Base-by-base conservation (phyloP, 1,140 invertebrate species). In the Pseudoatta argentina region DNA sequence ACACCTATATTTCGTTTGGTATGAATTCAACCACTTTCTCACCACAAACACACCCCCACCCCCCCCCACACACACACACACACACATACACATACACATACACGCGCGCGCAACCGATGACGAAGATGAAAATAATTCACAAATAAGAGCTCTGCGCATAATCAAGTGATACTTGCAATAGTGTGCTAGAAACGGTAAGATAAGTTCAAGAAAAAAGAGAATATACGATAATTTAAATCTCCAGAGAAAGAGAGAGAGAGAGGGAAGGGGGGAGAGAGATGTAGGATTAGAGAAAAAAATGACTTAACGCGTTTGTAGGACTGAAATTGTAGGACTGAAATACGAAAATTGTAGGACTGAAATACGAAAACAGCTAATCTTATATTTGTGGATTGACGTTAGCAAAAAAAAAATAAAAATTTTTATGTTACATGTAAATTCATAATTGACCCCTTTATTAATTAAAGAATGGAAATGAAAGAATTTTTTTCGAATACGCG, bases 1-100 rank as follows among this genome's bases (percentile, higher is more conserved):
- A 44, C 57, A 21, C 39, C 79, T 83, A 24, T 73, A 83, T 75
- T 73, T 83, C 27, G 69, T 61, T 73, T 53, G 53, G 7, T 57
- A 83, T n/a, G 14, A 59, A 39, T 61, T 44, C 27, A 55, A 79
- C 63, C n/a, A 24, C 44, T 61, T 73, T n/a, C n/a, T 34, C n/a
- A 63, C 51, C 69, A 24, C 30, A 12, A 1, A 18, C 4, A 66
- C 39, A 18, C 69, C 18, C 30, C 4, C 0, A 18, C 4, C 53
- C 39, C 10, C 69, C 18, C 30, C 4, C 0, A 18, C 4, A n/a
- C 6, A 63, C 3, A 66, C 39, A 18, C 69, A 24, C 30, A 12
- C 0, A 18, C 4, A n/a, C 6, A 63, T 0, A 66, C 39, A 18
- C 2, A n/a, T 1, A 63, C 7, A 34, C 39, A 24, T 24, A 1